Evolutionary conservation across 2,888 invertebrate genomes (phyloP), one percentile per base, ranked within the genome.

Genomic region (Xanthorhoe designata): DNA sequence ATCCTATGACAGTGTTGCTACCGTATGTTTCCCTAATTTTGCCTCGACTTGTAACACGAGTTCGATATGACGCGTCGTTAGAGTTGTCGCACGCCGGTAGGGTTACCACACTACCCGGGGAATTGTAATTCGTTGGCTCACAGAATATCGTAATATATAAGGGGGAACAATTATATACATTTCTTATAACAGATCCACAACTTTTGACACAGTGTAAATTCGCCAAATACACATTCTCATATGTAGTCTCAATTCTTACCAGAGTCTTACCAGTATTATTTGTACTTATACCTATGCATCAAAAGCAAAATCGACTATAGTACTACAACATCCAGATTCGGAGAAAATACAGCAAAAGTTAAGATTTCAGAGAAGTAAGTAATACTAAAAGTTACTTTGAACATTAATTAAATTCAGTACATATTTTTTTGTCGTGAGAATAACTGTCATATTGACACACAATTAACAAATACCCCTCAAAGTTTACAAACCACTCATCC

Each of bases 51-150:
- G 66, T 61, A 64, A 64, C 73, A 61, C 61, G 61, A 76, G 76
- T 78, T 80, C 82, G 66, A 83, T 83, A 78, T 74, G 80, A 81
- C 81, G 80, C 82, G 77, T 85, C 81, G 84, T 84, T 86, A 83
- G 80, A 78, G 76, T 73, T 76, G 84, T 89, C 88, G 69, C 89
- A 88, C 88, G 86, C 64, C 69, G 80, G 64, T 87, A 88, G 89
- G 90, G 90, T 88, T 90, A 81, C 80, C 74, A 72, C 80, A 81
- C 80, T 74, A 72, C 80, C 75, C 69, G 53, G 78, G 77, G 78
- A 75, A 65, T 52, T 57, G 61, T 79, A 72, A 76, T 78, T 74
- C 71, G 68, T 61, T 68, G 24, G 9, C 38, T 29, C 56, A 55
- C 50, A 67, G 5, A 68, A 68, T 50, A 29, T 18, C 51, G 35